These are phyloP conservation scores for Enteromius fasciolatus DNA, from an alignment of 2,797 vertebrate genomes.

Conservation along the genomic window DNA sequence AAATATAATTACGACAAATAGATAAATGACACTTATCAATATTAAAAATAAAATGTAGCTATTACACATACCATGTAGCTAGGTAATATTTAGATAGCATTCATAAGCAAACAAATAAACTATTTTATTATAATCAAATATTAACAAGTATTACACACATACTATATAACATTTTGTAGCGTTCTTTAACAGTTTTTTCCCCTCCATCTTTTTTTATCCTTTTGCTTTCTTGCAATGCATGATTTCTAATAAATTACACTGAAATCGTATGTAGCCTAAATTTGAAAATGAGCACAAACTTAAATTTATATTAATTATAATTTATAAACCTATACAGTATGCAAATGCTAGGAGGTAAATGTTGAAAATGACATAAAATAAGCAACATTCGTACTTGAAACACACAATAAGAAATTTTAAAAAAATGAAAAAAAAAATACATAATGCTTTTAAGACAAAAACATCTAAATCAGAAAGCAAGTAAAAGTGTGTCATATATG, in stretches of 20 bases:
- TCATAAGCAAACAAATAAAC: neutral
- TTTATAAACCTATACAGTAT: neutral
- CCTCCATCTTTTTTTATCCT: neutral
- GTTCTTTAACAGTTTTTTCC: neutral
- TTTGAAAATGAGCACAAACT: neutral
- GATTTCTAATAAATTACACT: neutral
- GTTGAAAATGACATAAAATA: neutral
- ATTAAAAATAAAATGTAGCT: neutral
- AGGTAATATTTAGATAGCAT: neutral
- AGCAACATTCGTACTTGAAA: neutral
- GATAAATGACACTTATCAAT: neutral
- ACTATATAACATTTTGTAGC: neutral
- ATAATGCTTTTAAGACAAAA: neutral
- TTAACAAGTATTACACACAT: neutral
- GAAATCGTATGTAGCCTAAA: neutral
- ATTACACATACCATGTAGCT: neutral
- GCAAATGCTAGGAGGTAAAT: neutral
- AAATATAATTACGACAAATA: neutral
- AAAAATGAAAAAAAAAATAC: neutral
- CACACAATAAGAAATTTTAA: neutral
- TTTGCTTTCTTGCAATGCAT: neutral
- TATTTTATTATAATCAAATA: neutral
- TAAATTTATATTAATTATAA: neutral
- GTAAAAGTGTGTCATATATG: slow-evolving; percentile 16
- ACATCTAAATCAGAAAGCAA: neutral